Base-by-base conservation (phyloP, 2,797 vertebrate species). In the Cebuella pygmaea region DNA sequence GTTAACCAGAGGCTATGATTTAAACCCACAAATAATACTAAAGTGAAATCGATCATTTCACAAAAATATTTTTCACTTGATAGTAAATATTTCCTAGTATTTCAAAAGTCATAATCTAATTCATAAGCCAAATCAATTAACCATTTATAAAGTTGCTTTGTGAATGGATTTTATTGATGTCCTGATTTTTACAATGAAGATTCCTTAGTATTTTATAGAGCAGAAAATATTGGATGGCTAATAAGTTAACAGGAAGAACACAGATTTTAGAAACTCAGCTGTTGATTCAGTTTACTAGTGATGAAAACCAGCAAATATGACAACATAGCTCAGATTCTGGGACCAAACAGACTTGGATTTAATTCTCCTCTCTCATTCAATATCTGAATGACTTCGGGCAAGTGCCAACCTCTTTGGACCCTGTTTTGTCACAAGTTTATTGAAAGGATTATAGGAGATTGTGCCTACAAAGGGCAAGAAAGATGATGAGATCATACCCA, bases 1-100 rank as follows among this genome's bases (percentile, higher is more conserved):
- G 59, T 93, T 39, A 93, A 88, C 20, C 50, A 83, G 30, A 67
- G 17, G n/a, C 46, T 94, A 96, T 67, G 64, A 88, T 78, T 88
- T 95, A 90, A 96, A 88, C 48, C 94, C 5, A 76, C 55, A 80
- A 85, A 86, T 92, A 94, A 67, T 74, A 88, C 6, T 67, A 85
- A 91, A 59, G 87, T 94, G n/a, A 1, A 96, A 83, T 64, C 36
- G 78, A 81, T 57, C 5, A 41, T 82, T 93, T 86, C 12, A 86
- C 5, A 67, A 95, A 95, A 94, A 44, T 76, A 78, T 64, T 93
- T 78, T 92, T 48, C n/a, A 94, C n/a, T 72, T 61, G 20, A 67
- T n/a, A 93, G 55, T 75, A 88, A 48, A 88, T 59, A 90, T 27
- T 94, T 76, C 17, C 26, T 55, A 97, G 36, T 74, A 36, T 87